Conservation (phyloP, 1,140 invertebrate species). For the Venustaconcha ellipsiformis region DNA sequence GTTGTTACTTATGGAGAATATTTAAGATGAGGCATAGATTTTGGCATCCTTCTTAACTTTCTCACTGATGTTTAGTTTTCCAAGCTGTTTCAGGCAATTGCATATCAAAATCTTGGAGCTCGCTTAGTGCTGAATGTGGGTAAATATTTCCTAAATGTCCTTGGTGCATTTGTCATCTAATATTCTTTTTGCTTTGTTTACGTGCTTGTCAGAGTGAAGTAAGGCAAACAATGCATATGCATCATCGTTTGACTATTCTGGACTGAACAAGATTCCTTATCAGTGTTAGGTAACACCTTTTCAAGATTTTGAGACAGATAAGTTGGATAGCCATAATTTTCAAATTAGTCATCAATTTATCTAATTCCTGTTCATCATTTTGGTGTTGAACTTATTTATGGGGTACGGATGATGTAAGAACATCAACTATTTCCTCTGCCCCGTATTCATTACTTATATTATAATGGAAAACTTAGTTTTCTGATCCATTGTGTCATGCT, state of each 20-base stretch:
- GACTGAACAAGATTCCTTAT: not conserved
- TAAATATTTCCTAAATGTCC: not conserved
- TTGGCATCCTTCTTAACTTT: slow-evolving; percentile 2
- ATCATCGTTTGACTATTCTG: slow-evolving; percentile 1
- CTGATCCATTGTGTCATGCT: too few species aligned
- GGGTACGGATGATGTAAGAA: too few species aligned
- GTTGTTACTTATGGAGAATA: too few species aligned
- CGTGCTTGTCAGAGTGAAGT: slow-evolving; percentile 10
- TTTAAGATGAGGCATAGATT: not conserved
- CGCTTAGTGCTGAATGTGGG: not conserved
- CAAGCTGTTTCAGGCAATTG: not conserved
- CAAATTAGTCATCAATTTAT: too few species aligned
- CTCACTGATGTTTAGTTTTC: slow-evolving; percentile 11
- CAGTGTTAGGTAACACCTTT: not conserved
- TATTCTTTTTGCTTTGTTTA: slow-evolving; percentile 10
- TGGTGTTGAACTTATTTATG: too few species aligned
- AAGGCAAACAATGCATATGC: slow-evolving; percentile 1
- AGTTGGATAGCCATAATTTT: too few species aligned
- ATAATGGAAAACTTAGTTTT: too few species aligned
- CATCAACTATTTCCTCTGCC: too few species aligned
- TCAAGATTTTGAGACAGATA: too few species aligned
- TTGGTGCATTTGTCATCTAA: not conserved
- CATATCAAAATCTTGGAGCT: slow-evolving; percentile 8
- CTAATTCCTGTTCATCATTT: too few species aligned
- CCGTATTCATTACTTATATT: too few species aligned